Percentiles rank a stretch among this genome's conserved stretches.
These are phyloP conservation scores for Laticauda colubrina DNA, from an alignment of 2,113 vertebrate species.

Conservation along the genomic window DNA sequence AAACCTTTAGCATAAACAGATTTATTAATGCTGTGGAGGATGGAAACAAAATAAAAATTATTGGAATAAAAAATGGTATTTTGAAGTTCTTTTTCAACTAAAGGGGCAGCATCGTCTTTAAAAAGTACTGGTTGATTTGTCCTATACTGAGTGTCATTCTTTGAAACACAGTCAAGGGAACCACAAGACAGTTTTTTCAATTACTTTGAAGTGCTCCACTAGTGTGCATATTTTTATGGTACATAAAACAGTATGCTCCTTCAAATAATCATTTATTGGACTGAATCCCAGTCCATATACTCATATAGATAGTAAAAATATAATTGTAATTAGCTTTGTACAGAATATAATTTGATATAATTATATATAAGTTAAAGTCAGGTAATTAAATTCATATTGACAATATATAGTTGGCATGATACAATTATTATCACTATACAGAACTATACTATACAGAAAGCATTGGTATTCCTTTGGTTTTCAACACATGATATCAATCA, in stretches of 20 bases:
- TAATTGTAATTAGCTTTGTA: conserved; percentile 22
- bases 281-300: background rate
- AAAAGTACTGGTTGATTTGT: background rate
- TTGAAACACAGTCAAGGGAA: background rate
- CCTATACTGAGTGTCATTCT: background rate
- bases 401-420: conserved; percentile 51
- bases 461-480: conserved; percentile 50
- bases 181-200: background rate
- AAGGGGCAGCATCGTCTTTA: conserved; percentile 26
- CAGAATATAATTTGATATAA: background rate
- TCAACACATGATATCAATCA: conserved; percentile 51
- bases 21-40: background rate
- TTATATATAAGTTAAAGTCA: conserved; percentile 31
- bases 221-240: background rate
- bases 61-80: background rate
- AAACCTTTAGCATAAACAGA: conserved; percentile 5
- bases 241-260: conserved; percentile 18
- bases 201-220: background rate
- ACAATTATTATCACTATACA: conserved; percentile 53
- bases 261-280: conserved; percentile 6
- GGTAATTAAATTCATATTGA: conserved; percentile 55
- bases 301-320: conserved; percentile 15
- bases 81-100: conserved; percentile 16
- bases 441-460: conserved; percentile 40
- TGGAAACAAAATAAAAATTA: background rate